phyloP scores from a whole-genome alignment of 1,140 invertebrate species.

The Leptinotarsa defecta region DNA sequence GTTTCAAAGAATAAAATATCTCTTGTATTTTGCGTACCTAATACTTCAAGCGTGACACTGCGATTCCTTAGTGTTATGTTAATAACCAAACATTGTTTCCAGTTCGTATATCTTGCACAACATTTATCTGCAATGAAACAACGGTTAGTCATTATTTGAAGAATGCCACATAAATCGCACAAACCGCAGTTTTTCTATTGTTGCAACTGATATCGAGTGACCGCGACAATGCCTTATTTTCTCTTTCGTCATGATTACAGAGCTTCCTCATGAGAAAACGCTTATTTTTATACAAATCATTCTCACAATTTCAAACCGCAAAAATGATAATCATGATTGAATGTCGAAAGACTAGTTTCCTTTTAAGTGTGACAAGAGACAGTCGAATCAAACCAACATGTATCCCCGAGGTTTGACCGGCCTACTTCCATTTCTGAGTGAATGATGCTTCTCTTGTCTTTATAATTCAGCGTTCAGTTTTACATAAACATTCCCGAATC shows the following conservation, averaged over 20 bases:
- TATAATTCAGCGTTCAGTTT: neutral
- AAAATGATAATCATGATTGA: neutral
- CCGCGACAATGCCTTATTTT: too few species aligned
- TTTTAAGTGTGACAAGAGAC: constrained; percentile 8
- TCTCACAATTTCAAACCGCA: neutral
- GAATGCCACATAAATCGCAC: neutral
- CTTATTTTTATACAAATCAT: neutral
- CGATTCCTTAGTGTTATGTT: too few species aligned
- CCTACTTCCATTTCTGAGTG: constrained; percentile 5
- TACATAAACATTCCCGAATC: neutral
- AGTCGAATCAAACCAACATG: neutral
- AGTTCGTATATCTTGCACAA: too few species aligned
- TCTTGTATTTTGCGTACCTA: too few species aligned
- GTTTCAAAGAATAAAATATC: too few species aligned
- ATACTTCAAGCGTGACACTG: too few species aligned
- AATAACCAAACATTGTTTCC: too few species aligned
- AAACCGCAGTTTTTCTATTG: neutral
- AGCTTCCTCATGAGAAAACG: neutral
- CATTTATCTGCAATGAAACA: neutral
- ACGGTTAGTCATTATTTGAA: neutral
- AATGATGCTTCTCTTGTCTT: neutral
- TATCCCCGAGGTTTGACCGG: constrained; percentile 2
- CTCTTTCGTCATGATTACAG: too few species aligned
- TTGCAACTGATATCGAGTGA: too few species aligned
- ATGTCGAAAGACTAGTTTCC: neutral